Conservation (phyloP, 2,113 vertebrate genomes). For the Phylloscopus trochilus region DNA sequence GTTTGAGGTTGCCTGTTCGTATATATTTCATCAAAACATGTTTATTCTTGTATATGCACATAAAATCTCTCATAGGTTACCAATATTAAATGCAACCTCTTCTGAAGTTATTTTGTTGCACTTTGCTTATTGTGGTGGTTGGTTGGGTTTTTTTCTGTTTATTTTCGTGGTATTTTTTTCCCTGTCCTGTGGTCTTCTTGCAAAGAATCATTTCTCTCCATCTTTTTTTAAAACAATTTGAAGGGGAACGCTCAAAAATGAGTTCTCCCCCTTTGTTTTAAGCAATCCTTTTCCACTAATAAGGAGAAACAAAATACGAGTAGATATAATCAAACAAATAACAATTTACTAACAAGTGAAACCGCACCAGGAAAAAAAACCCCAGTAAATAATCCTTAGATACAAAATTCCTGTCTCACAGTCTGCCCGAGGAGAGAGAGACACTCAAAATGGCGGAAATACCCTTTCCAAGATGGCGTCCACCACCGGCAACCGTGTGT, state of each 20-base stretch:
- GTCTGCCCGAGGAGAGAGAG: rapidly evolving
- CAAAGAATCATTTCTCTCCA: background rate
- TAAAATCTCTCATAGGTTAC: background rate
- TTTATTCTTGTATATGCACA: background rate
- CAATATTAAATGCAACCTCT: background rate
- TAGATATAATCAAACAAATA: background rate
- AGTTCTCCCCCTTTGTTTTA: background rate
- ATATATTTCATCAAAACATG: background rate
- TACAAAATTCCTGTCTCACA: background rate
- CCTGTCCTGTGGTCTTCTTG: background rate
- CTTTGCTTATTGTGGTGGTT: background rate
- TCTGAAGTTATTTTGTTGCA: background rate
- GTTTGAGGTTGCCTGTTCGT: background rate
- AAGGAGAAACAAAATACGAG: background rate
- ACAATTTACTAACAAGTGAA: background rate
- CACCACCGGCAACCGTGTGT: rapidly evolving
- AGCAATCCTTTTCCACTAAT: background rate
- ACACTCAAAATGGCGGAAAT: rapidly evolving
- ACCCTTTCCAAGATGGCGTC: background rate
- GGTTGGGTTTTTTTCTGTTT: background rate
- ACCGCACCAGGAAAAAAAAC: background rate
- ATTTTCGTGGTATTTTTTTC: background rate
- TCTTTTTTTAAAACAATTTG: background rate
- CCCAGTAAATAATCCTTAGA: background rate
- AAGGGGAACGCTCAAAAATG: background rate